Percentiles rank a stretch among this genome's conserved stretches.
Evolutionary conservation across 2,888 invertebrate species (phyloP).

Genomic region (Chironomus tentans): DNA sequence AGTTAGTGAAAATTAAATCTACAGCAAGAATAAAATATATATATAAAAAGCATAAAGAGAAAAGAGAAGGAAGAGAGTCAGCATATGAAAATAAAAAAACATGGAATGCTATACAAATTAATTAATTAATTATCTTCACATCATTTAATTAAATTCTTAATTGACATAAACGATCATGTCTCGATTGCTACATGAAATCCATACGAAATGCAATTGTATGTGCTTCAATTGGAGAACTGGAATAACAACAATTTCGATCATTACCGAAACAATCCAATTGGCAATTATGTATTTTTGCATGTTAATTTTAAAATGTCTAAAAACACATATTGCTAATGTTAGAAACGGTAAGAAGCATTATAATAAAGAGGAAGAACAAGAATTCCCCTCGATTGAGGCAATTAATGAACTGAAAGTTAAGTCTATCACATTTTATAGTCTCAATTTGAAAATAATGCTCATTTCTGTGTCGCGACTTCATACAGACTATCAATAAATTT

Average conservation of each 20-base stretch:
- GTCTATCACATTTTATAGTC: not conserved
- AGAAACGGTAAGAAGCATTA: not conserved
- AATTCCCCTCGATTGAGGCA: not conserved
- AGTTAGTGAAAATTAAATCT: too few species aligned
- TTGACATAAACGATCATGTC: slow-evolving; percentile 1
- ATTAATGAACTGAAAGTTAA: slow-evolving; percentile 2
- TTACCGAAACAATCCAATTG: not conserved
- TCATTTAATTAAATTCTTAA: slow-evolving; percentile 15
- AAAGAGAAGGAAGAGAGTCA: not conserved
- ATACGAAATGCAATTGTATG: not conserved
- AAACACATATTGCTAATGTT: not conserved
- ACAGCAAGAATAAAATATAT: not conserved
- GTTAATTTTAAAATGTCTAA: not conserved
- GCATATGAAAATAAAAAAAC: not conserved
- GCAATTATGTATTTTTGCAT: not conserved
- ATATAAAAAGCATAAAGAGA: not conserved
- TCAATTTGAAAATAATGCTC: not conserved
- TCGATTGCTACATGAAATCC: not conserved
- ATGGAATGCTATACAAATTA: slow-evolving; percentile 14
- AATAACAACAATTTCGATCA: not conserved
- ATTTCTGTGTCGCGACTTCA: too few species aligned
- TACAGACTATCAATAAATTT: too few species aligned
- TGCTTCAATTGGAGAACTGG: not conserved
- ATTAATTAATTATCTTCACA: slow-evolving; percentile 16
- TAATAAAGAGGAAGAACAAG: not conserved